A percentile compares a stretch with the other conserved stretches of the same genome.
phyloP scores from a whole-genome alignment of 1,140 invertebrate species.

The Adelges cooleyi region DNA sequence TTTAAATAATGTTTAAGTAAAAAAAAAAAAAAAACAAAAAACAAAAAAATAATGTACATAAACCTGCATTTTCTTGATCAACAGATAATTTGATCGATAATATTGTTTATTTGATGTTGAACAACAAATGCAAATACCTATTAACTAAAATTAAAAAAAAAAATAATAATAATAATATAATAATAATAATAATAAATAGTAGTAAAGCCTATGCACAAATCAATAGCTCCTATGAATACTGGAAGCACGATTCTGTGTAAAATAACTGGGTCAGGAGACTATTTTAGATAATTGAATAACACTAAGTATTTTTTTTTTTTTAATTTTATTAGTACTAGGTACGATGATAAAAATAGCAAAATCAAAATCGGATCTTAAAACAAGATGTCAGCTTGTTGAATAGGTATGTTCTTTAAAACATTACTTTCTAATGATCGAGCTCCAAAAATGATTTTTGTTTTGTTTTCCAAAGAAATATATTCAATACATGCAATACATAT shows the following conservation, averaged over 20 bases:
- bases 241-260: slow-evolving; percentile 24
- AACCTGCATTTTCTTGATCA: slow-evolving; percentile 2
- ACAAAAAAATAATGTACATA: slow-evolving; percentile 8
- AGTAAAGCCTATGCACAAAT: slow-evolving; percentile 20
- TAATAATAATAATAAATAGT: slow-evolving; percentile 12
- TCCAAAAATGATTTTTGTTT: slow-evolving; percentile 19
- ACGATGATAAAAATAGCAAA: slow-evolving; percentile 25
- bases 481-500: slow-evolving; percentile 22
- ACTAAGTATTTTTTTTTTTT: slow-evolving; percentile 18
- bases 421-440: slow-evolving; percentile 12
- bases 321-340: slow-evolving; percentile 16
- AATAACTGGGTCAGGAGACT: slow-evolving; percentile 20
- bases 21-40: slow-evolving; percentile 6
- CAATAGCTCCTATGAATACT: slow-evolving; percentile 27
- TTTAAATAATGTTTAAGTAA: slow-evolving; percentile 8
- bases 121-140: background rate
- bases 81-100: background rate
- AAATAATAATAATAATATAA: too few species aligned
- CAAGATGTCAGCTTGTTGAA: slow-evolving; percentile 22
- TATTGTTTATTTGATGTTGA: background rate
- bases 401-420: slow-evolving; percentile 19
- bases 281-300: slow-evolving; percentile 21
- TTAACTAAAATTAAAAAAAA: background rate
- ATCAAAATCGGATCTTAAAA: slow-evolving; percentile 12
- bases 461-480: slow-evolving; percentile 13